These are phyloP conservation scores for Camptogramma bilineatum DNA, from an alignment of 2,888 invertebrate genomes.

Conservation along the genomic window DNA sequence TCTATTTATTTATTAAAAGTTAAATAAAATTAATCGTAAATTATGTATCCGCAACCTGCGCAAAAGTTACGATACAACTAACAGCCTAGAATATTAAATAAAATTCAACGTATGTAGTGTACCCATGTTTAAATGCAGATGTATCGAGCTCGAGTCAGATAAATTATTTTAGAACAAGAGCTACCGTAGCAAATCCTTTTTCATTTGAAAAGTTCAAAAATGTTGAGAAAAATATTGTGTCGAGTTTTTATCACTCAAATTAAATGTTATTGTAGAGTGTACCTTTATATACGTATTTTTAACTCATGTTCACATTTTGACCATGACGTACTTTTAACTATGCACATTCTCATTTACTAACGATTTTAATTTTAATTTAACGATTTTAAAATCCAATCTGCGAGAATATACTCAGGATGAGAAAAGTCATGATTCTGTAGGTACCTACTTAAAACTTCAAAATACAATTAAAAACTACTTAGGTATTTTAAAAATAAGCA, in stretches of 20 bases:
- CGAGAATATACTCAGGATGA: too few species aligned
- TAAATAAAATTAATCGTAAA: slow-evolving; percentile 8
- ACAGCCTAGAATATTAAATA: slow-evolving; percentile 17
- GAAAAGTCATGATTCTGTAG: too few species aligned
- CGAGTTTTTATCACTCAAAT: background rate
- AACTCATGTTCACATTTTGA: too few species aligned
- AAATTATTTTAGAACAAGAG: slow-evolving; percentile 47
- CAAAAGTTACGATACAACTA: slow-evolving; percentile 11
- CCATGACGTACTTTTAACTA: too few species aligned
- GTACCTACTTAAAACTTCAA: too few species aligned
- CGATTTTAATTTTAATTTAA: too few species aligned
- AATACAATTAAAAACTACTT: too few species aligned
- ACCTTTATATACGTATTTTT: too few species aligned
- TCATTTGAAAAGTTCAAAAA: background rate
- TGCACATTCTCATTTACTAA: too few species aligned
- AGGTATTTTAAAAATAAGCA: too few species aligned
- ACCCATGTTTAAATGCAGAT: slow-evolving; percentile 76
- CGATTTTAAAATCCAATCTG: too few species aligned
- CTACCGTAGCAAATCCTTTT: background rate
- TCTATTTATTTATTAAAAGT: background rate
- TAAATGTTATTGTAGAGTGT: too few species aligned
- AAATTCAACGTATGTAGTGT: slow-evolving; percentile 16
- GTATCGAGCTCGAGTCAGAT: slow-evolving; percentile 62
- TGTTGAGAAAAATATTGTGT: background rate
- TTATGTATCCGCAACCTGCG: slow-evolving; percentile 14